These are phyloP conservation scores for Laticauda laticaudata DNA, from an alignment of 2,113 vertebrate genomes.

Conservation along the genomic window DNA sequence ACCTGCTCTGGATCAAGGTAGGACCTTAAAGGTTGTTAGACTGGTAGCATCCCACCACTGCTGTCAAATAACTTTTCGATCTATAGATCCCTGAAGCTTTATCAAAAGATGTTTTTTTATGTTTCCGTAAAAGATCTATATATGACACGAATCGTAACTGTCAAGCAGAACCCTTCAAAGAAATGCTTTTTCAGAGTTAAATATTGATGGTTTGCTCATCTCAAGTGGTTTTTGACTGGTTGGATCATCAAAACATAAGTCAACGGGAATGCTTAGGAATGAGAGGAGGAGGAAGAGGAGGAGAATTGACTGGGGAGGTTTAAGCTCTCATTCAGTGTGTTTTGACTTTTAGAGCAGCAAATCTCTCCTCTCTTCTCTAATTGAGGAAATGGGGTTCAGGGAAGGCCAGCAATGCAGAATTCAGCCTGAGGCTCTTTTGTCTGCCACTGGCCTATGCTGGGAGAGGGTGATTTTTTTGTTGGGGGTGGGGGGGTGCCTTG, in stretches of 20 bases:
- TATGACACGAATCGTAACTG: slow-evolving; percentile 48
- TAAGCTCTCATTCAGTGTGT: slow-evolving; percentile 44
- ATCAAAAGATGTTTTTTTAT: slow-evolving; percentile 50
- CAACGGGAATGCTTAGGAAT: slow-evolving; percentile 67
- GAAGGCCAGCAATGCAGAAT: slow-evolving; percentile 59
- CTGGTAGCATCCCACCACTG: too few species aligned
- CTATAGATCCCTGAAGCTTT: slow-evolving; percentile 48
- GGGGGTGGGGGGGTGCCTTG: not conserved
- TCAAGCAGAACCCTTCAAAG: slow-evolving; percentile 52
- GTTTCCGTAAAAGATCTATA: slow-evolving; percentile 52
- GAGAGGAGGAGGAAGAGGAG: slow-evolving; percentile 42
- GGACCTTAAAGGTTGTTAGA: not conserved
- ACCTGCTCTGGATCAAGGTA: not conserved
- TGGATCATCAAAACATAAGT: slow-evolving; percentile 67
- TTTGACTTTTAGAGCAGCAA: slow-evolving; percentile 12
- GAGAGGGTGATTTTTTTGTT: slow-evolving; percentile 5
- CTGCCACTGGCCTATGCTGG: slow-evolving; percentile 59
- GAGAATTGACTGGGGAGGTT: slow-evolving; percentile 24
- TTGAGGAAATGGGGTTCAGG: slow-evolving; percentile 59
- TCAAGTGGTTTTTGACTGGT: slow-evolving; percentile 54
- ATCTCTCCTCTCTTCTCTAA: slow-evolving; percentile 56
- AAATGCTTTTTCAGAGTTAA: slow-evolving; percentile 50
- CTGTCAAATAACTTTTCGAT: slow-evolving; percentile 13
- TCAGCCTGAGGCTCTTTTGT: slow-evolving; percentile 57
- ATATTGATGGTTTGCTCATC: slow-evolving; percentile 64